A percentile compares a stretch with the other conserved stretches of the same genome.
Evolutionary conservation across 2,888 invertebrate genomes (phyloP).

Genomic region (Hylaea fasciaria): DNA sequence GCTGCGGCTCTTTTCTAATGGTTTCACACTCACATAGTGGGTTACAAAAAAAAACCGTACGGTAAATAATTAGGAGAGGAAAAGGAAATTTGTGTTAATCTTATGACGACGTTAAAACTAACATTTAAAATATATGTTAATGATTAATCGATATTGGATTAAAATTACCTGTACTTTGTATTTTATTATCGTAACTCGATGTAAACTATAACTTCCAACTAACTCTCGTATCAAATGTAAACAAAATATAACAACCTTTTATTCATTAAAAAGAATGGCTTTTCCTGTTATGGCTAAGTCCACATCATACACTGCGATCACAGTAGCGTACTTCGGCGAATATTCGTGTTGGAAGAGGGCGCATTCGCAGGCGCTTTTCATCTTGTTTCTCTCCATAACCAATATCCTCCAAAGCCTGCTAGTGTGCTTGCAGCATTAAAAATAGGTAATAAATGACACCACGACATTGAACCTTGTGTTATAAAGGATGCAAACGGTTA

Average conservation of each 20-base stretch:
- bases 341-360: slow-evolving; percentile 9
- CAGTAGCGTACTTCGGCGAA: slow-evolving; percentile 4
- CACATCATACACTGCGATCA: slow-evolving; percentile 42
- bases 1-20: slow-evolving; percentile 7
- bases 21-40: slow-evolving; percentile 12
- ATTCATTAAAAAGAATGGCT: slow-evolving; percentile 57
- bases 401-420: too few species aligned
- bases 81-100: slow-evolving; percentile 69
- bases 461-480: not conserved
- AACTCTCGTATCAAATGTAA: slow-evolving; percentile 75
- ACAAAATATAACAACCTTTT: slow-evolving; percentile 70
- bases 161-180: slow-evolving; percentile 79
- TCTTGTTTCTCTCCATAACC: too few species aligned
- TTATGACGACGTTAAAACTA: slow-evolving; percentile 65
- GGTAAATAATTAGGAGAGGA: slow-evolving; percentile 53
- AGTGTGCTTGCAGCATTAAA: not conserved
- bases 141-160: slow-evolving; percentile 69
- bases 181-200: slow-evolving; percentile 80
- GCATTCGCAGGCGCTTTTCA: too few species aligned
- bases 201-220: slow-evolving; percentile 71
- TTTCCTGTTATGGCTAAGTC: slow-evolving; percentile 57
- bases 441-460: slow-evolving; percentile 1
- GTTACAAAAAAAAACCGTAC: slow-evolving; percentile 48
- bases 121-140: slow-evolving; percentile 73
- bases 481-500: not conserved